phyloP scores from a whole-genome alignment of 2,888 invertebrate species.

The Drosophila ezoana region DNA sequence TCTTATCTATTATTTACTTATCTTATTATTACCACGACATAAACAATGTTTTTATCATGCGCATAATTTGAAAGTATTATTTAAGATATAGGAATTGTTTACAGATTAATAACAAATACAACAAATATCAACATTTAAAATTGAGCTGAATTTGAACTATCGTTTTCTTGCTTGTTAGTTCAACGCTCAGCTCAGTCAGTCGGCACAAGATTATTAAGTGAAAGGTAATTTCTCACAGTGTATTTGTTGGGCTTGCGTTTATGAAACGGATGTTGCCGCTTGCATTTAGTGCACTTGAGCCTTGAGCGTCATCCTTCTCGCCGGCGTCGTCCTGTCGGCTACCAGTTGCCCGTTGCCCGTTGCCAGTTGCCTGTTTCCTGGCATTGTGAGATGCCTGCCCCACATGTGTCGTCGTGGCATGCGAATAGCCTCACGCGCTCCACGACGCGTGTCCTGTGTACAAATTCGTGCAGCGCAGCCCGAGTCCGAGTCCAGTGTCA shows the following conservation, averaged over 20 bases:
- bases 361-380: slow-evolving; percentile 55
- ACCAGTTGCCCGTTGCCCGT: slow-evolving; percentile 31
- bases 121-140: too few species aligned
- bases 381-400: slow-evolving; percentile 48
- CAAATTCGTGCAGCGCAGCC: slow-evolving; percentile 34
- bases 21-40: too few species aligned
- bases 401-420: slow-evolving; percentile 51
- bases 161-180: too few species aligned
- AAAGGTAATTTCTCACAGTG: slow-evolving; percentile 35
- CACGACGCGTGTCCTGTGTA: slow-evolving; percentile 58
- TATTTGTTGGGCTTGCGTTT: slow-evolving; percentile 56
- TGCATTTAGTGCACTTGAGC: slow-evolving; percentile 81
- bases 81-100: too few species aligned
- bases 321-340: slow-evolving; percentile 26
- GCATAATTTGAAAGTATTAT: too few species aligned
- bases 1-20: too few species aligned
- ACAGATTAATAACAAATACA: too few species aligned
- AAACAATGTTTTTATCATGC: too few species aligned
- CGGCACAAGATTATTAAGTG: too few species aligned
- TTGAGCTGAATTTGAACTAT: too few species aligned
- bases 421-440: slow-evolving; percentile 59
- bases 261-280: slow-evolving; percentile 80
- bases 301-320: slow-evolving; percentile 65
- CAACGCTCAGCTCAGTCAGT: too few species aligned
- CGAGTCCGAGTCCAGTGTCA: slow-evolving; percentile 50